Evolutionary conservation across 2,797 vertebrate genomes (phyloP).

Genomic region (Coregonus suidteri): DNA sequence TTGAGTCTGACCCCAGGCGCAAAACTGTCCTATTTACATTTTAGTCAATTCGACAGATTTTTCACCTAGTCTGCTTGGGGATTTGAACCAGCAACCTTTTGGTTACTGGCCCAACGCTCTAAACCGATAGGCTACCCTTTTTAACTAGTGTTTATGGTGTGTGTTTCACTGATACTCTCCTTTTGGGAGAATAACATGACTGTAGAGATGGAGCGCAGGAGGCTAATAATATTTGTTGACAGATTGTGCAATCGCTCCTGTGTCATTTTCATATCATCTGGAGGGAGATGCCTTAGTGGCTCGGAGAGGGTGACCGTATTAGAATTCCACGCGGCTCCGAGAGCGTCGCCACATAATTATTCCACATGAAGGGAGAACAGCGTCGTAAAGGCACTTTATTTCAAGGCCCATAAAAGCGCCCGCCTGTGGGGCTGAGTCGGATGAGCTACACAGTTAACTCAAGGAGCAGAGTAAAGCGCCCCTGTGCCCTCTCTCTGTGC

Average conservation of each 20-base stretch:
- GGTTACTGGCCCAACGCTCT: too few species aligned
- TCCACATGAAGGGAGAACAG: constrained; percentile 61
- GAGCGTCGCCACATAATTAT: constrained; percentile 58
- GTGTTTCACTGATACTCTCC: background rate
- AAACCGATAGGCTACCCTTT: too few species aligned
- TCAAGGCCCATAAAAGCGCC: constrained; percentile 59
- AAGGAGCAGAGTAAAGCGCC: constrained; percentile 53
- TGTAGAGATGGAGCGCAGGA: background rate
- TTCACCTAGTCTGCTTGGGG: too few species aligned
- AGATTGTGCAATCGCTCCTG: constrained; percentile 30
- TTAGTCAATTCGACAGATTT: background rate
- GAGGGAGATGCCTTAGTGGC: constrained; percentile 6
- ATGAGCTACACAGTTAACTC: constrained; percentile 52
- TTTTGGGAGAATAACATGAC: background rate
- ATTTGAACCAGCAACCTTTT: too few species aligned
- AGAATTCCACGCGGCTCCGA: constrained; percentile 46
- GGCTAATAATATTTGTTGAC: constrained; percentile 32
- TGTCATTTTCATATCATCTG: constrained; percentile 46
- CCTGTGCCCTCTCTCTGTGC: constrained; percentile 30
- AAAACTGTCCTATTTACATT: background rate
- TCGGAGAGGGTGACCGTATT: constrained; percentile 20
- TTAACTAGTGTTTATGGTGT: background rate
- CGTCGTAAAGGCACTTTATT: constrained; percentile 51
- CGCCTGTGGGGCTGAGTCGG: constrained; percentile 46
- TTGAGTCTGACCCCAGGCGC: background rate